phyloP scores from a whole-genome alignment of 2,888 invertebrate species.

The Polydesmus complanatus region DNA sequence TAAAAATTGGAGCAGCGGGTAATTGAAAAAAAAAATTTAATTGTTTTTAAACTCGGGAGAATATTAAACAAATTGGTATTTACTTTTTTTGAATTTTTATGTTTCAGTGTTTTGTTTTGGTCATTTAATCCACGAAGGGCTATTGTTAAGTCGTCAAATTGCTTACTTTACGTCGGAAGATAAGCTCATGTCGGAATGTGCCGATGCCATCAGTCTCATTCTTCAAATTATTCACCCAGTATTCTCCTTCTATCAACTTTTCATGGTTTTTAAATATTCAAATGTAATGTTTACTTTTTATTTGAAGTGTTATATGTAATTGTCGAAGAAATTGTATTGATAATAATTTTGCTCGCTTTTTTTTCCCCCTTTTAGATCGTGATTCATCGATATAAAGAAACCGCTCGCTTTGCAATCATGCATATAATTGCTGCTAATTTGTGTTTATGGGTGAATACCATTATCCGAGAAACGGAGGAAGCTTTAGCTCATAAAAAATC shows the following conservation, averaged over 20 bases:
- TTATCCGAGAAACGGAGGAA: conserved; percentile 56
- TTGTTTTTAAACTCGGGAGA: conserved; percentile 1
- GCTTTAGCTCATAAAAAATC: conserved; percentile 35
- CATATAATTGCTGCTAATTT: conserved; percentile 63
- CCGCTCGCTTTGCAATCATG: conserved; percentile 60
- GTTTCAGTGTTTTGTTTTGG: conserved; percentile 60
- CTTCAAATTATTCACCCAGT: conserved; percentile 54
- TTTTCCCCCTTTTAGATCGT: conserved; percentile 37
- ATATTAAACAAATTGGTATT: not conserved
- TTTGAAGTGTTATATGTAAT: not conserved
- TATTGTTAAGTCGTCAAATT: conserved; percentile 53
- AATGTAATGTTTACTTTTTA: conserved; percentile 42
- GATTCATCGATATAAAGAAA: conserved; percentile 41
- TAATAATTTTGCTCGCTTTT: conserved; percentile 1
- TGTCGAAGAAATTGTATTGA: not conserved
- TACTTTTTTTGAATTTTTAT: conserved; percentile 12
- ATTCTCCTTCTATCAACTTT: conserved; percentile 60
- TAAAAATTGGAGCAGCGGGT: conserved; percentile 60
- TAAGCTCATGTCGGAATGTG: conserved; percentile 45
- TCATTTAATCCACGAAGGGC: conserved; percentile 56
- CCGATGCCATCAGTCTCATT: conserved; percentile 44
- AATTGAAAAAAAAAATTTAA: conserved; percentile 25
- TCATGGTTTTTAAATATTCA: conserved; percentile 67
- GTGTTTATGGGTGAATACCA: conserved; percentile 67
- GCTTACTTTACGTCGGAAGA: conserved; percentile 41